Base-by-base conservation (phyloP, 2,797 vertebrate species). In the Danio aesculapii region DNA sequence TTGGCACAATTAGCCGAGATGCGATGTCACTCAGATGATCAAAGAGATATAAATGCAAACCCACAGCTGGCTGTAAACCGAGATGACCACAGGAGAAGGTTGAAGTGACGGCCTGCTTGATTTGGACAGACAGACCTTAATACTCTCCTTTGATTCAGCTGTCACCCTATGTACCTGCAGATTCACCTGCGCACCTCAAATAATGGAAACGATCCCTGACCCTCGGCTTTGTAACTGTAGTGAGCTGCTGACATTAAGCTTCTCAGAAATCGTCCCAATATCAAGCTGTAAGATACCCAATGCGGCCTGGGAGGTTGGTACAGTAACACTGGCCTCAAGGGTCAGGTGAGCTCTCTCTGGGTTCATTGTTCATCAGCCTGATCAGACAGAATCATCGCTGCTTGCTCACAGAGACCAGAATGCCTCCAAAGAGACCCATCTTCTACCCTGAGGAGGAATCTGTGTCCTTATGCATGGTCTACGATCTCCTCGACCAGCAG, bases 401-500 rank as follows among this genome's bases (percentile, higher is more conserved):
- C 71, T 75, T 62, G 13, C 47, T 21, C 69, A 66, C 71, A 83
- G 63, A 91, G 89, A 90, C 90, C 9, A 69, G 71, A 55, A 93
- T 94, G 93, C 82, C 92, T 83, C 91, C 91, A 3, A 91, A 93
- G 61, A 90, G 92, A 70, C 84, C 85, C 0, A 47, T 85, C 2
- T 9, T 92, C 21, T 92, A 91, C 77, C 82, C 87, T 1, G 70
- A 77, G 41, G 90, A 93, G 55, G 90, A 93, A 1, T 91, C 89
- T 0, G 68, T 87, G 21, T 74, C 62, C 14, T 41, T 92, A 72
- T 88, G 90, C n/a, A 89, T 90, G 0, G 80, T 94, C 41, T 92
- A 92, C 2, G 91, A 95, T 50, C 89, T 95, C n/a, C 80, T 95
- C 83, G 92, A 94, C 0, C 92, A 94, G 59, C 94, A 94, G 62